Evolutionary conservation across 2,113 vertebrate genomes (phyloP), one percentile per base, ranked within the genome.

Genomic region (Carassius auratus): DNA sequence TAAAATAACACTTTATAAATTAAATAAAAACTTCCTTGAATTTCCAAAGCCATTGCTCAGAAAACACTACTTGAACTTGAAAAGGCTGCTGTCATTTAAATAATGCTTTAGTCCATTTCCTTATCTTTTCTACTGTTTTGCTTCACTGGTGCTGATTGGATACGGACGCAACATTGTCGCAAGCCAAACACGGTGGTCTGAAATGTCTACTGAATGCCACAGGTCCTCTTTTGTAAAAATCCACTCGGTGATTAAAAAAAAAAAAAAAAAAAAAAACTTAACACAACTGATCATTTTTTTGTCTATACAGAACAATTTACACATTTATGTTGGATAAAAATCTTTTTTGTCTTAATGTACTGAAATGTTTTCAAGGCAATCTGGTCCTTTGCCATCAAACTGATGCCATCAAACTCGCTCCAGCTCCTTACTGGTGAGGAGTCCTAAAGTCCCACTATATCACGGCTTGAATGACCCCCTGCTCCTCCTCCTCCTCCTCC

Each of bases 271-370:
- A 87, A 88, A 74, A 42, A 38, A 38, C 36, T 5, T 7, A 42
- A 92, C 42, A 59, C 30, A 9, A n/a, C 87, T 87, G 50, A 87
- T 78, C 87, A 90, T 85, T 90, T 87, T 1, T 90, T 86, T 59
- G 48, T 73, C 91, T 94, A 88, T 93, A 95, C 93, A 94, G 89
- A 92, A 94, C 93, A 94, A 84, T 90, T 90, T 90, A 92, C 89
- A 94, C 89, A 92, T 88, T 86, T 33, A 88, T 45, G 85, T 75
- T 90, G 84, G 82, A 90, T 86, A 88, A 86, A 78, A 87, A 82
- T 86, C 83, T 84, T 33, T 19, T 86, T 79, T 66, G 73, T 75
- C 66, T 19, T 68, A 77, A 76, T 62, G 30, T 55, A 76, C 55
- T 81, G 74, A 80, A 82, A 69, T 50, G 42, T 84, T 76, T 62